phyloP scores from a whole-genome alignment of 2,113 vertebrate species.

The Egretta garzetta region DNA sequence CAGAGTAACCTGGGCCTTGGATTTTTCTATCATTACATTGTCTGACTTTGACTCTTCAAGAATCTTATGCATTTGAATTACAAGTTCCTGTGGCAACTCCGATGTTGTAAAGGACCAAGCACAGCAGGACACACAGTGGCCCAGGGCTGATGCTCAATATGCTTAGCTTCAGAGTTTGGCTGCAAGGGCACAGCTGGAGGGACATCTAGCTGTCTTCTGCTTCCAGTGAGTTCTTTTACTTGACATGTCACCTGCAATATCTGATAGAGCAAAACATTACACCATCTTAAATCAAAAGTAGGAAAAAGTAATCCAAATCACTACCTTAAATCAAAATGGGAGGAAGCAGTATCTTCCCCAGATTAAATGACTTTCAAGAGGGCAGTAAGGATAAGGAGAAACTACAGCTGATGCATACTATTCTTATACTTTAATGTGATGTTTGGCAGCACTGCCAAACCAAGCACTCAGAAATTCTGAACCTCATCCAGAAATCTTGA shows the following conservation, averaged over 20 bases:
- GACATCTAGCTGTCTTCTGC: not conserved
- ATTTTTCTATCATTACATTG: not conserved
- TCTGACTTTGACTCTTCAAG: not conserved
- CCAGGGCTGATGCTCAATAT: not conserved
- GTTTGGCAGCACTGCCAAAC: not conserved
- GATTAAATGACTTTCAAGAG: not conserved
- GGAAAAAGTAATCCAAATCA: not conserved
- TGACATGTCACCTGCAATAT: not conserved
- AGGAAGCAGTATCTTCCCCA: not conserved
- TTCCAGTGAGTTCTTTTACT: not conserved
- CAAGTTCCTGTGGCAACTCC: not conserved
- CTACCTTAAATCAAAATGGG: not conserved
- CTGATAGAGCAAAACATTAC: not conserved
- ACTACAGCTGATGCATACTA: not conserved
- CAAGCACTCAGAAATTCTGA: not conserved
- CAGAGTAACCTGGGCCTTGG: not conserved
- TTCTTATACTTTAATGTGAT: not conserved
- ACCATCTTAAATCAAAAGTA: not conserved
- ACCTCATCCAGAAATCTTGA: not conserved
- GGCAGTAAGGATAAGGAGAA: not conserved
- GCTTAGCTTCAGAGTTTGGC: not conserved
- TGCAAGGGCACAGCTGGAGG: not conserved
- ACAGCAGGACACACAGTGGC: not conserved
- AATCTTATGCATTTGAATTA: not conserved
- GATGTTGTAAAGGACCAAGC: not conserved